These are phyloP conservation scores for Cyprinus carpio DNA, from an alignment of 2,113 vertebrate species.

Conservation along the genomic window DNA sequence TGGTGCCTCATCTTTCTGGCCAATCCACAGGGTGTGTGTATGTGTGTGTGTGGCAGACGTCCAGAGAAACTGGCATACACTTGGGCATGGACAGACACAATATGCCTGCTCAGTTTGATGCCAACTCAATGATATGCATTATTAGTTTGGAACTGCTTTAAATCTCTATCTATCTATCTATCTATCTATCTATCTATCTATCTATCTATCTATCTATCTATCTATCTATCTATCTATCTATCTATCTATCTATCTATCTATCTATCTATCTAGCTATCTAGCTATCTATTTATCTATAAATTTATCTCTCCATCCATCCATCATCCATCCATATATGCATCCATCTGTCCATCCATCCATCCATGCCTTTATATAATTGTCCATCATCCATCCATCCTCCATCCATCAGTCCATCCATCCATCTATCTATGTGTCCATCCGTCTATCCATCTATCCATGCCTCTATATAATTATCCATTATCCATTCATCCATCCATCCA, in stretches of 20 bases:
- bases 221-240: slow-evolving; percentile 5
- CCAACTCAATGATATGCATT: slow-evolving; percentile 39
- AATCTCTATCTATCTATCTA: slow-evolving; percentile 9
- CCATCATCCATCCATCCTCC: neutral
- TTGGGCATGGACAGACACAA: slow-evolving; percentile 49
- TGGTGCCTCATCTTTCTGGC: slow-evolving; percentile 84
- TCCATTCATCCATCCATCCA: neutral
- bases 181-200: slow-evolving; percentile 28
- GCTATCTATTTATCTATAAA: neutral
- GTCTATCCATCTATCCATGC: too few relatives aligned
- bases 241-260: slow-evolving; percentile 21
- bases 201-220: slow-evolving; percentile 35
- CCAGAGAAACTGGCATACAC: slow-evolving; percentile 47
- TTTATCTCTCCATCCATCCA: neutral
- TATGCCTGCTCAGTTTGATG: slow-evolving; percentile 45
- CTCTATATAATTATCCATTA: neutral
- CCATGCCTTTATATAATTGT: neutral
- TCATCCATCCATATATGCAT: too few relatives aligned
- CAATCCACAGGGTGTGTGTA: slow-evolving; percentile 75
- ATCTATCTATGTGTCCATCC: too few relatives aligned
- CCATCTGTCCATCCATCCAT: neutral
- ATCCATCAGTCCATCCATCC: neutral
- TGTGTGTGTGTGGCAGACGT: slow-evolving; percentile 27
- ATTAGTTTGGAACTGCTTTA: slow-evolving; percentile 31
- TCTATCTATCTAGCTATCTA: neutral